These are phyloP conservation scores for Pecten maximus DNA, from an alignment of 2,888 invertebrate species.

Conservation along the genomic window DNA sequence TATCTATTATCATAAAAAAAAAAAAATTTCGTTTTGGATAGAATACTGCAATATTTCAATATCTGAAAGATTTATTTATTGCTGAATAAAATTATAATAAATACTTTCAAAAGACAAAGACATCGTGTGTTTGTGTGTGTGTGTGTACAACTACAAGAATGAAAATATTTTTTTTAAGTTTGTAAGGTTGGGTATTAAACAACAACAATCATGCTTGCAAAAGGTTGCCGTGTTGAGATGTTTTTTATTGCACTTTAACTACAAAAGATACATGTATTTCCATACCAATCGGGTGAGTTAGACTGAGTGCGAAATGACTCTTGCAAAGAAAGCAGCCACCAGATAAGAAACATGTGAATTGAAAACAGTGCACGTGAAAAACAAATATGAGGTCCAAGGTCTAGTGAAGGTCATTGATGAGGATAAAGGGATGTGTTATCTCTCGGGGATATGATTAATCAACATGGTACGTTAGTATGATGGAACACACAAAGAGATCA, in stretches of 20 bases:
- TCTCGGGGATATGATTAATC: neutral
- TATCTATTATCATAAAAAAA: no score
- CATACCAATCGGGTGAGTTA: neutral
- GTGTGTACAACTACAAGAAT: neutral
- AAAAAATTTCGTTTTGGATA: no score
- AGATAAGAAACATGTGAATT: neutral
- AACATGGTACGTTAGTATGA: constrained; percentile 6
- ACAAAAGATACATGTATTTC: neutral
- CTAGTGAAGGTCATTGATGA: constrained; percentile 4
- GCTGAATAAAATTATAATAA: no score
- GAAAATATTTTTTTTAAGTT: no score
- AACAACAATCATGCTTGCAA: neutral
- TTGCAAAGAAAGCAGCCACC: constrained; percentile 14
- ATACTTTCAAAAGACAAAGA: constrained; percentile 26
- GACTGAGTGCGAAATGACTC: neutral
- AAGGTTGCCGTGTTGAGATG: neutral
- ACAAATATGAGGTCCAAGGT: constrained; percentile 4
- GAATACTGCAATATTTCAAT: no score
- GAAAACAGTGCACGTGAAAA: constrained; percentile 25
- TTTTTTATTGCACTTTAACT: neutral
- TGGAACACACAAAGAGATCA: constrained; percentile 15
- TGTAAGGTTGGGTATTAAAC: neutral
- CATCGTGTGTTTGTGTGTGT: neutral
- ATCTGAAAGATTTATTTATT: no score
- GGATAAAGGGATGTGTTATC: neutral